A percentile compares a stretch with the other conserved stretches of the same genome.
Evolutionary conservation across 30 jellyfish, hydroid and myxozoan genomes (phyloP).

Genomic region (Hydra vulgaris): DNA sequence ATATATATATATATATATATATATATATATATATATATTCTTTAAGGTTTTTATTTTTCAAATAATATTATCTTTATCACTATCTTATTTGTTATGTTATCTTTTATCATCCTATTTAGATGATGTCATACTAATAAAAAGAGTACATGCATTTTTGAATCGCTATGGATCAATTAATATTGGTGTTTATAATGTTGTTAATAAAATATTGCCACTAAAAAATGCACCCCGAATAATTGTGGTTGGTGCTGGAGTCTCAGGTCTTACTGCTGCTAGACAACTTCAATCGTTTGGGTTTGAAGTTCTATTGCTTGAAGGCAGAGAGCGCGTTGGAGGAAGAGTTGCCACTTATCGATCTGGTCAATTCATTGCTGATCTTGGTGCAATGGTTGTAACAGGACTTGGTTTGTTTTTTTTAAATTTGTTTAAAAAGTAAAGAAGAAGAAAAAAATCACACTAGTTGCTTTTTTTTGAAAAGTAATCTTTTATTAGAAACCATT

Average conservation of each 20-base stretch:
- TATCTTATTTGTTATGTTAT: too few relatives aligned
- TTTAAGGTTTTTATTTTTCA: too few relatives aligned
- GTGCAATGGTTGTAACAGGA: slow-evolving; percentile 98
- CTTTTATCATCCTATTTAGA: too few relatives aligned
- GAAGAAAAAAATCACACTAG: background rate
- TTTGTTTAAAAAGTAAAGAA: background rate
- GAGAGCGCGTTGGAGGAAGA: slow-evolving; percentile 98
- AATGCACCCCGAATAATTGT: slow-evolving; percentile 78
- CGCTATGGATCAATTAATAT: slow-evolving; percentile 93
- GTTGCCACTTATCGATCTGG: slow-evolving; percentile 95
- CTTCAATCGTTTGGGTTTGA: slow-evolving; percentile 93
- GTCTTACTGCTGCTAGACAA: slow-evolving; percentile 89
- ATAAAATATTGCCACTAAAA: slow-evolving; percentile 67
- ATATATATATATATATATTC: too few relatives aligned
- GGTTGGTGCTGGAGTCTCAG: slow-evolving; percentile 96
- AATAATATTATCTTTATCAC: too few relatives aligned
- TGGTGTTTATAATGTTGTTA: slow-evolving; percentile 71
- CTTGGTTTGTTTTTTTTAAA: slow-evolving; percentile 45
- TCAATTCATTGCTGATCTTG: slow-evolving; percentile 94
- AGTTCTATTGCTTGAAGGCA: slow-evolving; percentile 82
- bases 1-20: too few relatives aligned
- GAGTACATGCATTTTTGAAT: slow-evolving; percentile 76
- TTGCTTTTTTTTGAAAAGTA: background rate
- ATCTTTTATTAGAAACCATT: too few relatives aligned
- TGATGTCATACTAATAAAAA: slow-evolving; percentile 39